Percentiles rank a stretch among this genome's conserved stretches.
Conservation (phyloP, 1,140 invertebrate genomes). For the Heliconius melpomene region DNA sequence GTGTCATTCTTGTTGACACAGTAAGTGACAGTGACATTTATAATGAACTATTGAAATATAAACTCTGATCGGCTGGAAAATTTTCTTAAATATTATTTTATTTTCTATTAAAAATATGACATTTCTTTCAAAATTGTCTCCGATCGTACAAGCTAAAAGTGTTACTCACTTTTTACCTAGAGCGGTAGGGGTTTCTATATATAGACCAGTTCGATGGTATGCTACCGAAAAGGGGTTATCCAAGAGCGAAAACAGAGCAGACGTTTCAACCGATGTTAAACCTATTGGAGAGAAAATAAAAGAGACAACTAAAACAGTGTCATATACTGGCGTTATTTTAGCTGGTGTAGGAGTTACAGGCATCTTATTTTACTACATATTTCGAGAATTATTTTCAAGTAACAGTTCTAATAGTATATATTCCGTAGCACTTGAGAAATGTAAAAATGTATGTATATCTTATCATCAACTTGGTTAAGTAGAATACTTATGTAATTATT, state of each 20-base stretch:
- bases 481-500: background rate
- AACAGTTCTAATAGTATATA: constrained; percentile 93
- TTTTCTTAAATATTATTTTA: constrained; percentile 20
- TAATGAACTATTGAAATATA: background rate
- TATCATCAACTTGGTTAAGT: background rate
- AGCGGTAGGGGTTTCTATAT: constrained; percentile 46
- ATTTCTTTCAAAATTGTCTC: constrained; percentile 67
- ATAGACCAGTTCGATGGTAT: constrained; percentile 52
- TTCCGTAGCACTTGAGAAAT: constrained; percentile 87
- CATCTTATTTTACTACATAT: constrained; percentile 90
- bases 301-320: constrained; percentile 92
- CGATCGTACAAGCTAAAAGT: constrained; percentile 49
- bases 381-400: constrained; percentile 92
- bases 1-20: constrained; percentile 24
- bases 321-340: constrained; percentile 91
- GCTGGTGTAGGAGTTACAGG: constrained; percentile 89
- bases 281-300: constrained; percentile 89
- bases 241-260: constrained; percentile 61
- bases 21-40: constrained; percentile 4
- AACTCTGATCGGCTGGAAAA: constrained; percentile 18
- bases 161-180: constrained; percentile 50
- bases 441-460: constrained; percentile 80
- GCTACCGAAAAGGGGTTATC: constrained; percentile 64
- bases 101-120: constrained; percentile 57
- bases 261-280: constrained; percentile 83